A percentile compares a stretch with the other conserved stretches of the same genome.
phyloP scores from a whole-genome alignment of 2,888 invertebrate genomes.

The Adineta ricciae region DNA sequence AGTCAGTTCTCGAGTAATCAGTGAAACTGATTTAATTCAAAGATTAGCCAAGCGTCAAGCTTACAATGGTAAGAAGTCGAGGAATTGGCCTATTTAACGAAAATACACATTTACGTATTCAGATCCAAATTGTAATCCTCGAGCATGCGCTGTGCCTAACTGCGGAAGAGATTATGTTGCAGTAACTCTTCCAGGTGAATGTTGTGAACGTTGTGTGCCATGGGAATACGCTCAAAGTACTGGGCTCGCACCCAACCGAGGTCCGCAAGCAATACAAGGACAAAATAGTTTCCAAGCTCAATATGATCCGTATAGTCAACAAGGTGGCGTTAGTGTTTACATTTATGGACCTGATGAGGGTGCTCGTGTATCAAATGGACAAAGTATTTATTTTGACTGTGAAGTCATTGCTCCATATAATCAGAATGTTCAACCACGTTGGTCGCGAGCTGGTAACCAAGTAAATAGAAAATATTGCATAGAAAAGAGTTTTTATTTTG shows the following conservation, averaged over 20 bases:
- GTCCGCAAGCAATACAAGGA: neutral
- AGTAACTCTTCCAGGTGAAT: neutral
- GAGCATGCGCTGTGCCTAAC: neutral
- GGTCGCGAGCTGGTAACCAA: neutral
- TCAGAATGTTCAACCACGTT: neutral
- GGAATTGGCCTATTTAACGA: too few species aligned
- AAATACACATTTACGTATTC: neutral
- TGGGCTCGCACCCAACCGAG: neutral
- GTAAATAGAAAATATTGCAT: neutral
- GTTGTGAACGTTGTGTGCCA: conserved; percentile 15
- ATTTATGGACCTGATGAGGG: conserved; percentile 10
- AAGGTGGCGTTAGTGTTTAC: neutral
- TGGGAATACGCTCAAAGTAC: neutral
- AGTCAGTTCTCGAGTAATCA: neutral
- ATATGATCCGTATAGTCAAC: neutral
- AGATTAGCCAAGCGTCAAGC: neutral
- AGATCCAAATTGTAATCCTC: neutral
- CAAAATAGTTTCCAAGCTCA: neutral
- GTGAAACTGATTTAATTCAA: neutral
- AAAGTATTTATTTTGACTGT: conserved; percentile 17
- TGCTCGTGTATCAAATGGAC: neutral
- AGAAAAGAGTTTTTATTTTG: neutral
- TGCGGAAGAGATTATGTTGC: neutral
- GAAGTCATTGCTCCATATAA: conserved; percentile 4
- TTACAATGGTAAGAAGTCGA: neutral